These are phyloP conservation scores for Pseudococcus viburni DNA, from an alignment of 2,888 invertebrate genomes.

Conservation along the genomic window DNA sequence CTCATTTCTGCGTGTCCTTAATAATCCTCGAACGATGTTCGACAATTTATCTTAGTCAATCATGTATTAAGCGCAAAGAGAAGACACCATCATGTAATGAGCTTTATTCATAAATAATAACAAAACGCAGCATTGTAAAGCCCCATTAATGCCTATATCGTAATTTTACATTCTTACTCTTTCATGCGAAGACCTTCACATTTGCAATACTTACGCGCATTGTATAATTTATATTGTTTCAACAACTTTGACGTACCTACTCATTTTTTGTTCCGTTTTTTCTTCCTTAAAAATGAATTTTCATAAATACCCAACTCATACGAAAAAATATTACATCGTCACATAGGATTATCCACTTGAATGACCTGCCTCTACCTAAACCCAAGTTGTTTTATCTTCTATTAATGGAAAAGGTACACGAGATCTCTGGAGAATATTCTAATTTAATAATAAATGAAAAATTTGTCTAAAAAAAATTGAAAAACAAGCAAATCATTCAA, in stretches of 20 bases:
- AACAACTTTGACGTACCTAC: background rate
- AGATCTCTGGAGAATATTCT: too few relatives aligned
- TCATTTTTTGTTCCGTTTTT: too few relatives aligned
- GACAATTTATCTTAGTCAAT: constrained; percentile 45
- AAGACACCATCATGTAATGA: constrained; percentile 29
- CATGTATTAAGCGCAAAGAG: constrained; percentile 30
- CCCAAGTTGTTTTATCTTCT: too few relatives aligned
- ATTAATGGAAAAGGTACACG: too few relatives aligned
- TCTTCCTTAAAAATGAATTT: too few relatives aligned
- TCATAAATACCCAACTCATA: too few relatives aligned
- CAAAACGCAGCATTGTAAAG: constrained; percentile 19
- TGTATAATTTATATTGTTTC: background rate
- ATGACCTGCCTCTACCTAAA: too few relatives aligned
- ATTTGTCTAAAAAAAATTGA: background rate
- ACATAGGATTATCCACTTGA: too few relatives aligned
- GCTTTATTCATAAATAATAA: constrained; percentile 46
- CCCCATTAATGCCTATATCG: constrained; percentile 23
- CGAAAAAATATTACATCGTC: too few relatives aligned
- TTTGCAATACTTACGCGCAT: background rate
- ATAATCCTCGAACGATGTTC: constrained; percentile 47
- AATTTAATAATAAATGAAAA: background rate
- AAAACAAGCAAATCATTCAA: background rate
- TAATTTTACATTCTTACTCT: background rate
- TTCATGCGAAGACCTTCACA: background rate
- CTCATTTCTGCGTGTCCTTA: constrained; percentile 43